Percentiles rank a stretch among this genome's conserved stretches.
Conservation (phyloP, 1,140 invertebrate genomes). For the Hyles euphorbiae region DNA sequence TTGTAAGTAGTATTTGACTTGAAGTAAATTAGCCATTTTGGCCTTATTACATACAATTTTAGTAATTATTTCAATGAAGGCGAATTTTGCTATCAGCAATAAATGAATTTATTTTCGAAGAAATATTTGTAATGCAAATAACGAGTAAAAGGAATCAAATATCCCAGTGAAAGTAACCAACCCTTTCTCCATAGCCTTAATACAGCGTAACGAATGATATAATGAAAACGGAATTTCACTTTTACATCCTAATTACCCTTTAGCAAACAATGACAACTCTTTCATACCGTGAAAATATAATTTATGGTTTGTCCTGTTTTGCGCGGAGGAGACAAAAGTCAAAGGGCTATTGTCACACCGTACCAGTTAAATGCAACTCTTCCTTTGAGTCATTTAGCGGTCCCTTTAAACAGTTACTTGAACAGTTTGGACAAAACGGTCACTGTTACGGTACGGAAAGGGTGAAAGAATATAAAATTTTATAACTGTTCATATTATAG, state of each 20-base stretch:
- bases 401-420: conserved; percentile 46
- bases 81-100: too few relatives aligned
- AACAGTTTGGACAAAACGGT: conserved; percentile 37
- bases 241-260: conserved; percentile 68
- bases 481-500: conserved; percentile 11
- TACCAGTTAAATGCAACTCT: conserved; percentile 64
- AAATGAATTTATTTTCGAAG: not conserved
- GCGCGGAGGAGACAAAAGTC: conserved; percentile 38
- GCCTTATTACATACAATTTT: not conserved
- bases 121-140: not conserved
- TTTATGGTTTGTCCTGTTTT: conserved; percentile 50
- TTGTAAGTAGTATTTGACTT: not conserved
- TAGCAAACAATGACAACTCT: conserved; percentile 36
- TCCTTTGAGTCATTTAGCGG: conserved; percentile 48
- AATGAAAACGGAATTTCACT: conserved; percentile 60
- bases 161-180: conserved; percentile 54
- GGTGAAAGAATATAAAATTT: conserved; percentile 23
- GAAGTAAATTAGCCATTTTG: not conserved
- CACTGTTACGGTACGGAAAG: conserved; percentile 50
- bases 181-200: conserved; percentile 33
- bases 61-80: not conserved
- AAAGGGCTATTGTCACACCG: conserved; percentile 31
- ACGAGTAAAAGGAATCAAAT: too few relatives aligned
- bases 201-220: conserved; percentile 49
- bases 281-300: conserved; percentile 37